phyloP scores from a whole-genome alignment of 2,797 vertebrate species.

The Clamator glandarius region DNA sequence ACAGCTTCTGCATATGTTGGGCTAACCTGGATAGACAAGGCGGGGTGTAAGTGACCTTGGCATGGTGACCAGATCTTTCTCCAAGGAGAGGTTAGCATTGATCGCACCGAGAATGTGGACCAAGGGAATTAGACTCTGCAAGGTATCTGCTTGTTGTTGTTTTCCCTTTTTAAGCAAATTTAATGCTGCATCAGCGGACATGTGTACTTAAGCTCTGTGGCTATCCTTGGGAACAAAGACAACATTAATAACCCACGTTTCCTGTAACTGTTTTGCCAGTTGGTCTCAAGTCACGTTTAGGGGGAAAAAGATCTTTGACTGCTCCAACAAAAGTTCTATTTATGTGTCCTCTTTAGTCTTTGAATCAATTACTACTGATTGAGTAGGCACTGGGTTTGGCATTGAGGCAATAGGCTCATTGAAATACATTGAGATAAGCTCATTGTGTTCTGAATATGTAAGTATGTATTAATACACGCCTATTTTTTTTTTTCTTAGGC shows the following conservation, averaged over 20 bases:
- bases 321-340: neutral
- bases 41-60: constrained; percentile 28
- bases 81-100: neutral
- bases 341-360: neutral
- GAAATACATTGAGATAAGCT: neutral
- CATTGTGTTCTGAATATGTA: neutral
- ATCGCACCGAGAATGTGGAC: neutral
- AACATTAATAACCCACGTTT: neutral
- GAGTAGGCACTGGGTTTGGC: neutral
- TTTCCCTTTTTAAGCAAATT: constrained; percentile 54
- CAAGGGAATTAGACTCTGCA: neutral
- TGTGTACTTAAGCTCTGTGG: neutral
- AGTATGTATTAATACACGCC: neutral
- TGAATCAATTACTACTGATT: neutral
- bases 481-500: neutral
- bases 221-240: neutral
- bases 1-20: neutral
- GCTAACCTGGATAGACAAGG: neutral
- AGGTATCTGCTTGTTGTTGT: neutral
- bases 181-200: neutral
- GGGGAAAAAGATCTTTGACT: neutral
- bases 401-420: neutral
- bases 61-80: neutral
- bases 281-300: neutral
- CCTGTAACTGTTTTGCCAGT: neutral